Evolutionary conservation across 1,140 invertebrate species (phyloP), one percentile per base, ranked within the genome.

Genomic region (Subanguina moxae): DNA sequence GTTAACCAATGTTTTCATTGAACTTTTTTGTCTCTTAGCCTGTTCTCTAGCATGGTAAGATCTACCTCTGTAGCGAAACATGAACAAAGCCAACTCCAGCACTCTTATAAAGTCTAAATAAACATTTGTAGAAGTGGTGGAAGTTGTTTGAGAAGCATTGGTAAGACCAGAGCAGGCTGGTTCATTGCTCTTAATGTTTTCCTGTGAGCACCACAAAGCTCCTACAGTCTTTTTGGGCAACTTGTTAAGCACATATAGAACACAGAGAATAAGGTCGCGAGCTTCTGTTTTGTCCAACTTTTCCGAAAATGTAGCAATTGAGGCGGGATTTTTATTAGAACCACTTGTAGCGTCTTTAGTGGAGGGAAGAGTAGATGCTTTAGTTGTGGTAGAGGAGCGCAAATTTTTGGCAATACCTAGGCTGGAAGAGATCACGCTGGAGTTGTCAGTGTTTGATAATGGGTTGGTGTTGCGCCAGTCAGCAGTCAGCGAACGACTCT

Each of bases 181-280:
- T 23, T 27, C 13, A 28, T 30, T 19, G 32, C 45, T 30, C 56
- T 52, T 28, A 28, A 61, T 65, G 32, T 38, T 32, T 30, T 73
- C 71, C 19, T 73, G 71, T 17, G 64, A 38, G 45, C 48, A 45
- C 75, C 64, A 78, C 45, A 73, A 61, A 7, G 73, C 73, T 0
- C 57, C 73, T 23, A 80, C 56, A 21, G 74, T 72, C 42, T 76
- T 74, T 57, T 80, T 80, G 0, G 79, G 79, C 27, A 94, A 82
- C 84, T 94, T 90, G 83, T 93, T 93, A 27, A 95, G 85, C 56
- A 94, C 88, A 84, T 93, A 94, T 19, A 96, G 84, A 82, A 93
- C 92, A 80, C 90, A 91, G 0, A 95, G 83, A 17, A 97, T 85
- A 19, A 96, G 85, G 84, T 97, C 93, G 80, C 90, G 90, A 32